Evolutionary conservation across 2,113 vertebrate species (phyloP).

Genomic region (Plecotus auritus): DNA sequence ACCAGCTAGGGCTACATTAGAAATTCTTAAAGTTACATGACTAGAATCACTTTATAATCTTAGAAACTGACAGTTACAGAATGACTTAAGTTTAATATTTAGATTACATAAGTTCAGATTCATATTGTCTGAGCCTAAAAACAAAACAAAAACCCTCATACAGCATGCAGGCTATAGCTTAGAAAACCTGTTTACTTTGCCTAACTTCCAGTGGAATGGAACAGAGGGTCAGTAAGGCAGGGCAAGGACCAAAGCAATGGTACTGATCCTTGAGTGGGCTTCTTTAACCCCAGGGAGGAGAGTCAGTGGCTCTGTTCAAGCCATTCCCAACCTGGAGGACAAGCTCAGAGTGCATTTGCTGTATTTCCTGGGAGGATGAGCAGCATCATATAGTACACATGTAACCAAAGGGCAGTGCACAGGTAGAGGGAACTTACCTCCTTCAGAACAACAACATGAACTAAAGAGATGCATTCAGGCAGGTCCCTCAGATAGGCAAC

Average conservation of each 20-base stretch:
- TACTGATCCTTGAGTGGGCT: not conserved
- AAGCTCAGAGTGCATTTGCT: not conserved
- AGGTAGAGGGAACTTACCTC: slow-evolving; percentile 73
- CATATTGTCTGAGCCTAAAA: not conserved
- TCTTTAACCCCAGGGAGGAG: not conserved
- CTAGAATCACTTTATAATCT: not conserved
- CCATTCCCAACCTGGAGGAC: not conserved
- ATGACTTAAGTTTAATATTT: not conserved
- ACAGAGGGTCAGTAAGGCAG: not conserved
- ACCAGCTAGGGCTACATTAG: not conserved
- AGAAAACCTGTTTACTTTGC: not conserved
- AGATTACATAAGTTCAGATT: not conserved
- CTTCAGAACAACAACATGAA: slow-evolving; percentile 87
- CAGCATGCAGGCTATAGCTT: not conserved
- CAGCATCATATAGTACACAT: not conserved
- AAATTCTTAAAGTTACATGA: not conserved
- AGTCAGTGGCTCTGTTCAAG: not conserved
- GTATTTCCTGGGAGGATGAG: not conserved
- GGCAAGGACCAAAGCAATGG: not conserved
- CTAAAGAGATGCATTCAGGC: slow-evolving; percentile 92
- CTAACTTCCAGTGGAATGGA: not conserved
- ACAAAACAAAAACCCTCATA: not conserved
- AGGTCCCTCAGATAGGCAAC: slow-evolving; percentile 95
- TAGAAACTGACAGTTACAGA: not conserved
- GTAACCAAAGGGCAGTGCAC: not conserved